A percentile compares a stretch with the other conserved stretches of the same genome.
These are phyloP conservation scores for Pionites leucogaster DNA, from an alignment of 2,113 vertebrate genomes.

Conservation along the genomic window DNA sequence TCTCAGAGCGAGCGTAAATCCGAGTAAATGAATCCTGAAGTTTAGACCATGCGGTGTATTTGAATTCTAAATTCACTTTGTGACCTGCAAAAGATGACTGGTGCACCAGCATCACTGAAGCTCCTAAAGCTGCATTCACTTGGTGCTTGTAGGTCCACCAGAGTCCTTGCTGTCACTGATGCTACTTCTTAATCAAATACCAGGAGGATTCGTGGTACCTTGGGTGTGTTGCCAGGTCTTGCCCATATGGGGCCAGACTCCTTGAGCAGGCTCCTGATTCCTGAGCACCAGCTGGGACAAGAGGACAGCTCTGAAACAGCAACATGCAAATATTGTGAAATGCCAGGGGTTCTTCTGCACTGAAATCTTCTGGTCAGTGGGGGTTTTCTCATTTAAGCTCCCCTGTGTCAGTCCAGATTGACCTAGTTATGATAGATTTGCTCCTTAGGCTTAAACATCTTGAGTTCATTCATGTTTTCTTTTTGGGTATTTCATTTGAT, in stretches of 20 bases:
- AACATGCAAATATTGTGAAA: neutral
- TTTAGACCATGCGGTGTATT: rapidly evolving
- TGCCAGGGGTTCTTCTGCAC: neutral
- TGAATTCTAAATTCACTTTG: neutral
- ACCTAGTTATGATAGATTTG: neutral
- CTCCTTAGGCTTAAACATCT: neutral
- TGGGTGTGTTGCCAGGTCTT: neutral
- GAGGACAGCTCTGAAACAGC: neutral
- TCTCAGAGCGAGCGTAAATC: neutral
- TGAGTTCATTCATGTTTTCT: neutral
- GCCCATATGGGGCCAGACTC: rapidly evolving
- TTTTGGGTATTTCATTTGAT: neutral
- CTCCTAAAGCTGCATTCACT: neutral
- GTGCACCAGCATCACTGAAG: neutral
- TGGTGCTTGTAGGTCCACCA: neutral
- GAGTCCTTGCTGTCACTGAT: no score
- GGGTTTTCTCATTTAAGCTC: neutral
- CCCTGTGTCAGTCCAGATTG: neutral
- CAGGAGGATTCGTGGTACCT: neutral
- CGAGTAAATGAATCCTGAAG: neutral
- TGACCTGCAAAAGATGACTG: neutral
- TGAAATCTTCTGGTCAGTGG: neutral
- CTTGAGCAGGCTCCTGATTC: neutral
- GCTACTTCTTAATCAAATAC: neutral
- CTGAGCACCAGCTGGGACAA: neutral